phyloP scores from a whole-genome alignment of 2,888 invertebrate genomes.

The Limnephilus marmoratus region DNA sequence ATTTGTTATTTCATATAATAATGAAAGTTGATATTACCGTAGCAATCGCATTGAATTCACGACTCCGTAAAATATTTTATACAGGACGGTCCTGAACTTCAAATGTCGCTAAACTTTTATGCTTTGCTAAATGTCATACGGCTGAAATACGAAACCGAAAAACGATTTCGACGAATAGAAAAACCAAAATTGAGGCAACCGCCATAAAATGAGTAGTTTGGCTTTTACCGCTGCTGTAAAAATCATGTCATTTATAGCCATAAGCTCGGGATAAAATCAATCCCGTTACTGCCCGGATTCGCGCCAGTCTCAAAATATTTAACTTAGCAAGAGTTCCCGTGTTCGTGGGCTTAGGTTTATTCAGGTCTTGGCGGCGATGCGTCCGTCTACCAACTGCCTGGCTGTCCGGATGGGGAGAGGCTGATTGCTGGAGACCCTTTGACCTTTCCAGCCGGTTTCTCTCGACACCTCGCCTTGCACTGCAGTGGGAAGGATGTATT shows the following conservation, averaged over 20 bases:
- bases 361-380: no score
- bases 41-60: neutral
- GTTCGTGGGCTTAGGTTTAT: no score
- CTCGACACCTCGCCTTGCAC: no score
- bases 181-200: neutral
- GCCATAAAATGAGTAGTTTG: neutral
- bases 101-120: constrained; percentile 12
- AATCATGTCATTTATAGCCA: neutral
- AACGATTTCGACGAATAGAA: neutral
- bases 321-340: no score
- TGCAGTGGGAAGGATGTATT: no score
- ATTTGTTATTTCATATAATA: neutral
- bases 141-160: neutral
- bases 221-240: neutral
- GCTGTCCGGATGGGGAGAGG: no score
- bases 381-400: no score
- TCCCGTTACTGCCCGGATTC: neutral
- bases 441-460: no score
- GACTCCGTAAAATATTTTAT: neutral
- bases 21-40: neutral
- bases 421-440: no score
- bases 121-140: constrained; percentile 3
- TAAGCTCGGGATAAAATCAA: neutral
- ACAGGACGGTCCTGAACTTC: neutral
- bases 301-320: no score